Base-by-base conservation (phyloP, 1,140 invertebrate genomes). In the Drosophila yakuba region DNA sequence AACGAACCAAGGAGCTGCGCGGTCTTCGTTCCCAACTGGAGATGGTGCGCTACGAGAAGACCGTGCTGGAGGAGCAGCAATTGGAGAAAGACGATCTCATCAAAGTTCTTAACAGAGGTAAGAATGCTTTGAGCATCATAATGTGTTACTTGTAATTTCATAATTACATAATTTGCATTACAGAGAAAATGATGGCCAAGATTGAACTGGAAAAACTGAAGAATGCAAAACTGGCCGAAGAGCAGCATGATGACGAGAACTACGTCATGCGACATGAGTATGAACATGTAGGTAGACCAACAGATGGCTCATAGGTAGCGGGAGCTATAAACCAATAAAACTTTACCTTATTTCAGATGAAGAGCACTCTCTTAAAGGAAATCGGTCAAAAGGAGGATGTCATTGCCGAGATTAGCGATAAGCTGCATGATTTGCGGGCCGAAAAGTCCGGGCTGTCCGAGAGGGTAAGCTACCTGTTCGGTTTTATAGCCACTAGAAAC, bases 41-140 rank as follows among this genome's bases (percentile, higher is more conserved):
- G 61, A 80, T 91, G 3, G 83, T 91, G 39, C 47, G 77, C 0
- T 91, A 91, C 71, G 91, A 91, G 32, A 92, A 80, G 28, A 75
- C 60, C n/a, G 55, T 82, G 0, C 48, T 92, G 6, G 91, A 91
- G 38, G 69, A 86, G 25, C 90, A 92, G 62, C 74, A 91, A 3
- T 15, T 72, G 17, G 85, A 91, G 51, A 79, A 78, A 44, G 77
- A 92, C 4, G 32, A 58, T 10, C 15, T 68, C 0, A 81, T 85
- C 0, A 59, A 71, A 12, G 50, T 61, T 0, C 57, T 85, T 0
- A 57, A 6, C n/a, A 63, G 54, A 59, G 78, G 78, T 81, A 10
- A 0, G 32, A 32, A 67, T n/a, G n/a, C n/a, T 17, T 6, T 15
- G n/a, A 17, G 10, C 3, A 20, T 32, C 32, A 32, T 10, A 32